Evolutionary conservation across 1,140 invertebrate genomes (phyloP).

Genomic region (Drosophila rhopaloa): DNA sequence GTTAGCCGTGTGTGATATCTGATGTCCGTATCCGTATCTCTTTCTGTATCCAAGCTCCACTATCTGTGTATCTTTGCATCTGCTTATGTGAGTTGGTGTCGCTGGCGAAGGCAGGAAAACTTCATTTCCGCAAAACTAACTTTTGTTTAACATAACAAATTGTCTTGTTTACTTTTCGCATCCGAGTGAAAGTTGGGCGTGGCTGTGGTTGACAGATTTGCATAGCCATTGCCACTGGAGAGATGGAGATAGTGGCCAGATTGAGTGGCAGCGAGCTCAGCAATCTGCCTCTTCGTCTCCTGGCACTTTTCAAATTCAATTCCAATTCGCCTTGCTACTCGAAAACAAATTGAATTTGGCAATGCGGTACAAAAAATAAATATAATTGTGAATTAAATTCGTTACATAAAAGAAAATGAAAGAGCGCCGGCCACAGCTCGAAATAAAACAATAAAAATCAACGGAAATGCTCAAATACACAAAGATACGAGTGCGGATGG

Average conservation of each 20-base stretch:
- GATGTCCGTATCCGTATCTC: slow-evolving; percentile 20
- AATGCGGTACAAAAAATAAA: slow-evolving; percentile 45
- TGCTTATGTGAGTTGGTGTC: slow-evolving; percentile 50
- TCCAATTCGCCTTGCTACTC: slow-evolving; percentile 49
- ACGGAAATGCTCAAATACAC: slow-evolving; percentile 61
- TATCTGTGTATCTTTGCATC: slow-evolving; percentile 39
- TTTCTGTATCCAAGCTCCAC: not conserved
- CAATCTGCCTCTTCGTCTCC: slow-evolving; percentile 15
- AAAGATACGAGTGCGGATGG: slow-evolving; percentile 6
- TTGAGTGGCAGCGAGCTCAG: slow-evolving; percentile 1
- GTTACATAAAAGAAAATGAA: slow-evolving; percentile 70
- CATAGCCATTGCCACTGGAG: slow-evolving; percentile 42
- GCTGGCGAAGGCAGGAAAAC: slow-evolving; percentile 70
- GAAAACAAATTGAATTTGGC: slow-evolving; percentile 65
- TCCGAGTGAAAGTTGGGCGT: slow-evolving; percentile 62
- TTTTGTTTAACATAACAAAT: slow-evolving; percentile 82
- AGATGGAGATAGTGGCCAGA: slow-evolving; percentile 12
- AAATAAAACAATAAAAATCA: slow-evolving; percentile 75
- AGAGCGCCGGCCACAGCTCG: slow-evolving; percentile 27
- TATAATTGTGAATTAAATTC: slow-evolving; percentile 81
- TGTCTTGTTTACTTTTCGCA: slow-evolving; percentile 77
- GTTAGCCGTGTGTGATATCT: slow-evolving; percentile 34
- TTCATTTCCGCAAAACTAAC: slow-evolving; percentile 82
- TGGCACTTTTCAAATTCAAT: slow-evolving; percentile 50
- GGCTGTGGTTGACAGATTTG: slow-evolving; percentile 48